Conservation (phyloP, 1,140 invertebrate genomes). For the Steinernema khuongi region DNA sequence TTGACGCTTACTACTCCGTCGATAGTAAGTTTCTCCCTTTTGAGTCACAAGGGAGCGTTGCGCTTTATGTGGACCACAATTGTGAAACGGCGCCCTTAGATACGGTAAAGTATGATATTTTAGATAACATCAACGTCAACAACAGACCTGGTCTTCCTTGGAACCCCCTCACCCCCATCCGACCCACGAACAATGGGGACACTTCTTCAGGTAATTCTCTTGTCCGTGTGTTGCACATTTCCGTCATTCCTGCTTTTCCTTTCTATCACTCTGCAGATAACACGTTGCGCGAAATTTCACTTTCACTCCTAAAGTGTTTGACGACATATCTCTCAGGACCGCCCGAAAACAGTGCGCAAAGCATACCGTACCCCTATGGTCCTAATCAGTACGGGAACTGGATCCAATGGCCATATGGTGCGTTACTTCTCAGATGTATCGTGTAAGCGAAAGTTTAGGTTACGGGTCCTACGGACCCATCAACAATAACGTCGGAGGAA, state of each 20-base stretch:
- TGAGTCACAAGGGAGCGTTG: no score
- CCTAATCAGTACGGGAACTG: neutral
- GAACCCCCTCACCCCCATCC: neutral
- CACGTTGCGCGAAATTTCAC: slow-evolving; percentile 3
- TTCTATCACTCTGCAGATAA: neutral
- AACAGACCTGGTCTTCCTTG: neutral
- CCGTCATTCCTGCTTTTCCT: neutral
- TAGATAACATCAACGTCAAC: no score
- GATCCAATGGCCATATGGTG: neutral
- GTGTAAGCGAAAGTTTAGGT: neutral
- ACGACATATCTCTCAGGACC: neutral
- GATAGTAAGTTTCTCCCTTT: no score
- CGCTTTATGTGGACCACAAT: no score
- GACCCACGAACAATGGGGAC: neutral
- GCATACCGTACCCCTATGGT: neutral
- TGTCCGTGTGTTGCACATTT: neutral
- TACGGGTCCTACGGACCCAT: neutral
- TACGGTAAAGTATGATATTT: no score
- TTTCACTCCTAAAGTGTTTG: slow-evolving; percentile 2
- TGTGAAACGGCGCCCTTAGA: no score
- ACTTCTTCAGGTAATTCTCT: neutral
- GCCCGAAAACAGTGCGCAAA: neutral
- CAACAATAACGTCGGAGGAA: neutral
- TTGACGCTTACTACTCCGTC: no score
- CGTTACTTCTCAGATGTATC: no score